Conservation (phyloP, 53 echinoderm and acorn worm species). For the Hippasteria phrygiana region DNA sequence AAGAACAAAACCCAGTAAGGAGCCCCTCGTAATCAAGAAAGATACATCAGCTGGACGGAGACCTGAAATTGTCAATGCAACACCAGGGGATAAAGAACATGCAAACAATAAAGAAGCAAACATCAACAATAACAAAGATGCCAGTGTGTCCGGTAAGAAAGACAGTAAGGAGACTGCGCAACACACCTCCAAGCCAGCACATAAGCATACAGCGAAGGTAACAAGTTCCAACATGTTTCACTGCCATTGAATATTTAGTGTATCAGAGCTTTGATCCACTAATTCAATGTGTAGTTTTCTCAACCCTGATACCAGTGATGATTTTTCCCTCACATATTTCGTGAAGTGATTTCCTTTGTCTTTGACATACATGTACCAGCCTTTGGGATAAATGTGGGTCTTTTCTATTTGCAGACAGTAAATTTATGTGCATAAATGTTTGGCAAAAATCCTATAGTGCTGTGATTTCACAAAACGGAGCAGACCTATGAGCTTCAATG, state of each 20-base stretch:
- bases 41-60: background rate
- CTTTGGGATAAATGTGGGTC: too few relatives aligned
- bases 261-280: too few relatives aligned
- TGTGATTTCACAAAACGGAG: too few relatives aligned
- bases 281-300: too few relatives aligned
- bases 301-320: too few relatives aligned
- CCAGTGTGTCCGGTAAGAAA: background rate
- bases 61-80: background rate
- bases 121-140: slow-evolving; percentile 51
- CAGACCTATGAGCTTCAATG: too few relatives aligned
- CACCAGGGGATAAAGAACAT: background rate
- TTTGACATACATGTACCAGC: too few relatives aligned
- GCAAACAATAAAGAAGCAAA: background rate
- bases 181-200: slow-evolving; percentile 30
- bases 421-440: background rate
- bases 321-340: too few relatives aligned
- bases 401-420: too few relatives aligned
- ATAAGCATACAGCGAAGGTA: slow-evolving; percentile 57
- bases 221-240: background rate
- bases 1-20: slow-evolving; percentile 13
- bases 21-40: slow-evolving; percentile 11
- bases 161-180: background rate
- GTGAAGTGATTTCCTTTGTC: too few relatives aligned
- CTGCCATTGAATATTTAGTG: too few relatives aligned
- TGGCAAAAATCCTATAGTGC: background rate